Evolutionary conservation across 2,888 invertebrate genomes (phyloP), one percentile per base, ranked within the genome.

Genomic region (Timema podura): DNA sequence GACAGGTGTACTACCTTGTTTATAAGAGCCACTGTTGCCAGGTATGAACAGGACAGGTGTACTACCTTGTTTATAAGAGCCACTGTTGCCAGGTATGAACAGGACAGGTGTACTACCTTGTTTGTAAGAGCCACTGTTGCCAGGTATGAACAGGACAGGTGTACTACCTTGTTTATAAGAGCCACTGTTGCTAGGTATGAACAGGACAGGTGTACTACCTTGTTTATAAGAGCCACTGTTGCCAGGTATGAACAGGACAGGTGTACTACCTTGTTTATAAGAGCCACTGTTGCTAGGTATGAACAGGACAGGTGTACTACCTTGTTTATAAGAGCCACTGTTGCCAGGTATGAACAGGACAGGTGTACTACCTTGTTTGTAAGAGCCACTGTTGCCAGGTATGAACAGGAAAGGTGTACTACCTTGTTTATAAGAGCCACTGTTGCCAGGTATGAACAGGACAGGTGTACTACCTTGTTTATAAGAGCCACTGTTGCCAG

Each of bases 241-340:
- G 11, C 98, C 98, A 15, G 97, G 98, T 71, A 98, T 86, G 83
- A 95, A 98, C 66, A 98, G 84, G 0, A 98, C 93, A 7, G 98
- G 98, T 65, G 96, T 91, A 0, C 98, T 98, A 78, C 86, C 93
- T 87, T 96, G 96, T 82, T 92, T 93, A 78, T 92, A 89, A 59
- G 96, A 97, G 0, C 98, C 98, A 64, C 91, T 91, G 83, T 96
- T 98, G 11, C 98, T 98, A 15, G 97, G 98, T 71, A 98, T 86
- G 83, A 95, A 98, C 66, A 98, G 84, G 0, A 98, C 93, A 7
- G 98, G 98, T 65, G 96, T 91, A 0, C 98, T 98, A 78, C 86
- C 93, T 87, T 96, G 96, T 82, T 92, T 93, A 78, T 92, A 89
- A 59, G 96, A 97, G 0, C 98, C 98, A 64, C 91, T 91, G 83